Evolutionary conservation across 2,113 vertebrate species (phyloP), one percentile per base, ranked within the genome.

Genomic region (Myocastor coypus): DNA sequence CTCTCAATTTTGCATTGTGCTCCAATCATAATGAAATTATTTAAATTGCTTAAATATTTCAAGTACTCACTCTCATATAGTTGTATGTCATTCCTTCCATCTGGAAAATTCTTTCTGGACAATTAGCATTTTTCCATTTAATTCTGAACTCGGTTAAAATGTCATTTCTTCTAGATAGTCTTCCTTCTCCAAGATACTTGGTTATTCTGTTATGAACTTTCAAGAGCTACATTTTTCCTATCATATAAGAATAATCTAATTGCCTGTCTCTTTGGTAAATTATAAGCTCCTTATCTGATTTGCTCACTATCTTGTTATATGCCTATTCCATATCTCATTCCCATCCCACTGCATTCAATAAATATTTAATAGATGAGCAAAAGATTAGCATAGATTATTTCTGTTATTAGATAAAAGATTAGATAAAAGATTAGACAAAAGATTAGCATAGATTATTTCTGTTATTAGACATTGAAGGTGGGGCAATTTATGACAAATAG

Each of bases 251-350:
- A 52, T 40, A 50, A 87, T 61, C 42, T 52, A 85, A 80, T 80
- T 77, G 5, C 63, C 37, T 80, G 64, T 68, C 50, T 75, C 75
- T 87, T 52, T 28, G 24, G 7, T 75, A 82, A 30, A 85, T 32
- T 34, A 0, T 94, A 92, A 95, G 24, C n/a, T 95, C 3, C 75
- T 87, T 30, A 32, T 89, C 89, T 95, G 13, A 78, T 78, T 30
- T 46, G 42, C 28, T 78, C 42, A 50, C 26, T 78, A 42, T 78
- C 75, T 78, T 30, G 28, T 46, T 46, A 24, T 77, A 30, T 77
- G 40, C 13, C 40, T 30, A 32, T 22, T 73, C 40, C 37, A 40
- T 30, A 46, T 77, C 40, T 77, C 73, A 77, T 13, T 46, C 30
- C 26, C 30, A 32, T 50, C 14, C 26, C 42, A 78, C 14, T 78